These are phyloP conservation scores for Corapipo altera DNA, from an alignment of 2,113 vertebrate species.

Conservation along the genomic window DNA sequence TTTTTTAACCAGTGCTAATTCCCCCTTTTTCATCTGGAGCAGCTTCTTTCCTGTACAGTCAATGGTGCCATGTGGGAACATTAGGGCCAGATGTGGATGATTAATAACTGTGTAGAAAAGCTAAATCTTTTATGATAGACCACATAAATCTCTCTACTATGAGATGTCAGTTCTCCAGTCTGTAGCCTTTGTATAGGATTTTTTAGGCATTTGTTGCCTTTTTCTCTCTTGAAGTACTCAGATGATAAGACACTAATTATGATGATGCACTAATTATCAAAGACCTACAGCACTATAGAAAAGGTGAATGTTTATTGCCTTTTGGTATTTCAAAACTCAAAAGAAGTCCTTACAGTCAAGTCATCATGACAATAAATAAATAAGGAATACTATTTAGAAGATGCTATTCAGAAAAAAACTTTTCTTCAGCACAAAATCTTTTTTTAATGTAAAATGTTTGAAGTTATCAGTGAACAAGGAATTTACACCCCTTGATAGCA, in stretches of 20 bases:
- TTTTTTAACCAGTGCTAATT: not conserved
- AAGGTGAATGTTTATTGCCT: not conserved
- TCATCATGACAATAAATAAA: not conserved
- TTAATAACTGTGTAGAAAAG: constrained; percentile 21
- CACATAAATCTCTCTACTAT: not conserved
- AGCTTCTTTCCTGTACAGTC: not conserved
- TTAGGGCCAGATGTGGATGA: not conserved
- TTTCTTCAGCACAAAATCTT: not conserved
- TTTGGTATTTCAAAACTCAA: not conserved
- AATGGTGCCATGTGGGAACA: not conserved
- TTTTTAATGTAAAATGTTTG: not conserved
- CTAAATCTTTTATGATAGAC: not conserved
- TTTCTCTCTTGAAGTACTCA: not conserved
- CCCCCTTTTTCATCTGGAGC: not conserved
- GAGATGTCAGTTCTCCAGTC: not conserved
- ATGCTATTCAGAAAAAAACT: not conserved
- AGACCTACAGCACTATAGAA: not conserved
- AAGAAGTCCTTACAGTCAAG: not conserved
- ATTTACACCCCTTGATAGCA: not conserved
- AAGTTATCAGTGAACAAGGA: not conserved
- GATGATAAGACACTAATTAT: not conserved
- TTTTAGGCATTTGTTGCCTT: not conserved
- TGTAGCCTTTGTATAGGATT: not conserved
- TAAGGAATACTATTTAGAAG: not conserved
- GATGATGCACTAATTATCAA: not conserved